Percentiles rank a stretch among this genome's conserved stretches.
phyloP scores from a whole-genome alignment of 2,113 vertebrate species.

The Xenotilapia leptura region DNA sequence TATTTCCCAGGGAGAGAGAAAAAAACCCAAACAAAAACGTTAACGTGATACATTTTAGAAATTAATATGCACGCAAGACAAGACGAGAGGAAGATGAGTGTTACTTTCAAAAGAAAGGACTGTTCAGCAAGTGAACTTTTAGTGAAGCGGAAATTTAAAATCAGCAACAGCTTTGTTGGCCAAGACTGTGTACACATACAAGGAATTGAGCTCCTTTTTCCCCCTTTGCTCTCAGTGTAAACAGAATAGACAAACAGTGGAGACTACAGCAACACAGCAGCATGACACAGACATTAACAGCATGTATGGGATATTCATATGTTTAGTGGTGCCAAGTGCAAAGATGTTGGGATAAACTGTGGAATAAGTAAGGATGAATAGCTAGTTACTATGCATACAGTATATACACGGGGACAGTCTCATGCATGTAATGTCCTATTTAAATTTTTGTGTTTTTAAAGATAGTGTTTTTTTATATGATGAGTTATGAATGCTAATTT shows the following conservation, averaged over 20 bases:
- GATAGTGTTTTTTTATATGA: neutral
- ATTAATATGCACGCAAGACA: neutral
- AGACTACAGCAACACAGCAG: neutral
- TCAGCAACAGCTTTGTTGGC: neutral
- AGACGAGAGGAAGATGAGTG: neutral
- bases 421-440: neutral
- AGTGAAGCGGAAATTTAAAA: neutral
- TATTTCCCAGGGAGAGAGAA: neutral
- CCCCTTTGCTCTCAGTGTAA: neutral
- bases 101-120: neutral
- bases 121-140: neutral
- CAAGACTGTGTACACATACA: neutral
- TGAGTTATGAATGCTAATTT: neutral
- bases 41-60: neutral
- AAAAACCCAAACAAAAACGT: rapidly evolving
- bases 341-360: neutral
- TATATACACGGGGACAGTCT: neutral
- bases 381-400: neutral
- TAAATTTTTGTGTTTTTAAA: neutral
- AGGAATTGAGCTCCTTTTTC: neutral
- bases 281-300: neutral
- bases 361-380: neutral
- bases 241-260: neutral
- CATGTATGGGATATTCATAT: neutral
- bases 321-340: neutral